Evolutionary conservation across 1,140 invertebrate species (phyloP).

Genomic region (Zaprionus camerounensis): DNA sequence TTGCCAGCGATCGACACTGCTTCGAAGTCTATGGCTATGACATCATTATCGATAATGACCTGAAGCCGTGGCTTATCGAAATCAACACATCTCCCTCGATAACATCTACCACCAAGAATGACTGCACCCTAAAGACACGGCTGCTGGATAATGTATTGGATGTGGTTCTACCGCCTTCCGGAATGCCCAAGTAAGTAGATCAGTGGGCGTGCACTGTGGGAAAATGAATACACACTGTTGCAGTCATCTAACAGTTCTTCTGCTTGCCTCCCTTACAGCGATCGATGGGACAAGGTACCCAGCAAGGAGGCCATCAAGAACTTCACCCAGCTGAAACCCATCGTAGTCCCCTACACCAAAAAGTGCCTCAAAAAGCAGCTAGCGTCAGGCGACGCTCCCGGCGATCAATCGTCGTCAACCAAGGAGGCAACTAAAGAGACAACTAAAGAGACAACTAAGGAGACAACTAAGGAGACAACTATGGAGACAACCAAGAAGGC

Average conservation of each 20-base stretch:
- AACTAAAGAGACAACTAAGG: background rate
- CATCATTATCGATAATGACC: constrained; percentile 92
- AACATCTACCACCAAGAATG: constrained; percentile 97
- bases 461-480: background rate
- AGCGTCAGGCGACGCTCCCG: background rate
- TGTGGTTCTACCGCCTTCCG: constrained; percentile 94
- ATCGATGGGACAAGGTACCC: constrained; percentile 64
- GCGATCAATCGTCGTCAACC: too few relatives aligned
- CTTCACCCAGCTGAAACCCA: constrained; percentile 53
- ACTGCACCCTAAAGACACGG: constrained; percentile 97
- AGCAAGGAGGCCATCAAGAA: constrained; percentile 44
- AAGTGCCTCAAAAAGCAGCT: background rate
- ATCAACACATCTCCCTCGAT: constrained; percentile 97
- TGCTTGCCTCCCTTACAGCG: constrained; percentile 20
- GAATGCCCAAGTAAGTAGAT: constrained; percentile 91
- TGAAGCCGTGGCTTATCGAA: constrained; percentile 96
- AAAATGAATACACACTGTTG: background rate
- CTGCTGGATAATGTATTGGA: constrained; percentile 97
- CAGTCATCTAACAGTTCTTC: background rate
- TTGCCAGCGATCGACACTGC: constrained; percentile 91
- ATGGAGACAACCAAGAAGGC: background rate
- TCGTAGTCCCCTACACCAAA: constrained; percentile 15
- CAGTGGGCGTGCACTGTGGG: background rate
- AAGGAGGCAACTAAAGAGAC: background rate
- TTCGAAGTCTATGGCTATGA: constrained; percentile 97